Evolutionary conservation across 1,140 invertebrate genomes (phyloP).

Genomic region (Zaprionus gabonicus): DNA sequence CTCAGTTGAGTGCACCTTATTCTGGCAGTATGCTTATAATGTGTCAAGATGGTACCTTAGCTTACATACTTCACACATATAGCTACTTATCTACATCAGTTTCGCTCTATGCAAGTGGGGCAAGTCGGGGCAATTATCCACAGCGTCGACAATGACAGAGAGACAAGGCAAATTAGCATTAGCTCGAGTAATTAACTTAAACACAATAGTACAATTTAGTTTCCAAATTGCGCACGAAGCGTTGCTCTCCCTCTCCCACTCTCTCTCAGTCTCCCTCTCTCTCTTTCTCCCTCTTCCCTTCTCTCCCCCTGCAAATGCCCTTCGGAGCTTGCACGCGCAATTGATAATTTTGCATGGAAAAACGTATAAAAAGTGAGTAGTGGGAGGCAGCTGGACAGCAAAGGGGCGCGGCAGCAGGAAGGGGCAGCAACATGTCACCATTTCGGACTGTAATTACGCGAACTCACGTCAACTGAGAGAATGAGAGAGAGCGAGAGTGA

Average conservation of each 20-base stretch:
- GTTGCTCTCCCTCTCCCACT: conserved; percentile 4
- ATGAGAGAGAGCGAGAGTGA: neutral
- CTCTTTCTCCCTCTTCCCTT: neutral
- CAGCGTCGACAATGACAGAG: conserved; percentile 31
- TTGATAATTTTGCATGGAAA: conserved; percentile 74
- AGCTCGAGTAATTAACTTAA: conserved; percentile 83
- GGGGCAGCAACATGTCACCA: conserved; percentile 41
- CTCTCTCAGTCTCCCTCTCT: neutral
- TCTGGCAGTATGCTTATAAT: no score
- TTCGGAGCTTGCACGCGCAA: conserved; percentile 43
- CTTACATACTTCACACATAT: neutral
- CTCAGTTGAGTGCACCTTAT: no score
- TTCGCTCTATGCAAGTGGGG: neutral
- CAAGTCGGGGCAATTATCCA: conserved; percentile 52
- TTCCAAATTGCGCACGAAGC: conserved; percentile 71
- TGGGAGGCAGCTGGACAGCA: neutral
- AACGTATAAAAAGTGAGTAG: conserved; percentile 17
- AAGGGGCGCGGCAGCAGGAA: neutral
- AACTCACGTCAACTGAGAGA: conserved; percentile 65
- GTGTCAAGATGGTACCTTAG: no score
- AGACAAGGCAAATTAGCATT: conserved; percentile 77
- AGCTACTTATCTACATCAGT: neutral
- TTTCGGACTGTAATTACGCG: conserved; percentile 74
- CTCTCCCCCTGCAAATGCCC: neutral
- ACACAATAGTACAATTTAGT: conserved; percentile 83